These are phyloP conservation scores for Megalops cyprinoides DNA, from an alignment of 2,797 vertebrate species.

Conservation along the genomic window DNA sequence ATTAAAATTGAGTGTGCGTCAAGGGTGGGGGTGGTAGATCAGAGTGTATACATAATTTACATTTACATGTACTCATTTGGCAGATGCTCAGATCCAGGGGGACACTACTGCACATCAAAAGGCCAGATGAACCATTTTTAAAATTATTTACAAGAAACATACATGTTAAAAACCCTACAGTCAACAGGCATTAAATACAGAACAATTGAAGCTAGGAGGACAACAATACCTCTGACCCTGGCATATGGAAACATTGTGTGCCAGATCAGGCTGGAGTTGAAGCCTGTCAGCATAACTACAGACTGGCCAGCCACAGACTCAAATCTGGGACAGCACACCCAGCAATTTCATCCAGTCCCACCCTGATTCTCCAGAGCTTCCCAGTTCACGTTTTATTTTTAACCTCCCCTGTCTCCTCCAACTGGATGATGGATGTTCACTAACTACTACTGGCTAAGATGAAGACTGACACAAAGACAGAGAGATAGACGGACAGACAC, in stretches of 20 bases:
- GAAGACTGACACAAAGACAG: slow-evolving; percentile 38
- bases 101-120: no score
- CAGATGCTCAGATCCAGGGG: no score
- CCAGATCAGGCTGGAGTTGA: not conserved
- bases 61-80: not conserved
- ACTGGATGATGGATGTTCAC: slow-evolving; percentile 20
- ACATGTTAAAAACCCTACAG: no score
- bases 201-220: not conserved
- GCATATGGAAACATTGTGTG: not conserved
- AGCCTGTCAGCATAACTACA: slow-evolving; percentile 48
- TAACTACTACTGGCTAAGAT: slow-evolving; percentile 33
- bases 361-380: slow-evolving; percentile 68
- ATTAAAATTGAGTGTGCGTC: no score
- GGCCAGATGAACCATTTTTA: no score
- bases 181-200: not conserved
- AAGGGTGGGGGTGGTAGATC: not conserved
- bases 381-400: slow-evolving; percentile 73
- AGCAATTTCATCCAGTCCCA: slow-evolving; percentile 75
- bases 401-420: slow-evolving; percentile 45
- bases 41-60: not conserved
- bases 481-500: not conserved
- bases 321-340: slow-evolving; percentile 70
- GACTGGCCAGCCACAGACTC: slow-evolving; percentile 61
- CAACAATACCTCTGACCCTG: not conserved
- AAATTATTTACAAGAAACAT: no score